phyloP scores from a whole-genome alignment of 2,113 vertebrate species.

The Aegotheles bennettii region DNA sequence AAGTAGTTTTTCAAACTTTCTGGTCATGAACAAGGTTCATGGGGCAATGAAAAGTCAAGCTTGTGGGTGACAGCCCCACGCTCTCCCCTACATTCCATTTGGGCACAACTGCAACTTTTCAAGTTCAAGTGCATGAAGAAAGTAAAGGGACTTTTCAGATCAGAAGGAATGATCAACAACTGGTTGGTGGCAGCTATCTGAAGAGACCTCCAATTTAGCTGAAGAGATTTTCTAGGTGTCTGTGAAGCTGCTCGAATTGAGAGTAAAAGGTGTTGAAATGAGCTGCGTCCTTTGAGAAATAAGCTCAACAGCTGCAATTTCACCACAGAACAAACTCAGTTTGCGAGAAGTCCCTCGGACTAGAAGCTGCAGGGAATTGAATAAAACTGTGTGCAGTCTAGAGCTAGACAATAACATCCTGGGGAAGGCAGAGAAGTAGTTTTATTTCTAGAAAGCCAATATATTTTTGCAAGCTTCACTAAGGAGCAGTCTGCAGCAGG shows the following conservation, averaged over 20 bases:
- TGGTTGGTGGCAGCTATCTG: background rate
- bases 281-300: slow-evolving; percentile 59
- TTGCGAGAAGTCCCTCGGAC: background rate
- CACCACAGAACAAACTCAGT: background rate
- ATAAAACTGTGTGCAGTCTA: background rate
- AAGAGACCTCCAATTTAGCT: background rate
- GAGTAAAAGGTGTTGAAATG: background rate
- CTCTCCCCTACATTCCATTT: background rate
- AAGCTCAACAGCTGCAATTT: slow-evolving; percentile 31
- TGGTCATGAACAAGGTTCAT: background rate
- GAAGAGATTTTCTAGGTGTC: background rate
- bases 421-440: background rate
- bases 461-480: background rate
- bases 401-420: background rate
- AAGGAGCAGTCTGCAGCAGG: background rate
- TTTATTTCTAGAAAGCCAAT: background rate
- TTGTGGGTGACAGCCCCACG: background rate
- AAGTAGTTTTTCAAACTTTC: background rate
- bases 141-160: background rate
- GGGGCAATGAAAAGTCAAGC: background rate
- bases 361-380: background rate
- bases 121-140: background rate
- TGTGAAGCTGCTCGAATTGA: background rate
- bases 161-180: background rate
- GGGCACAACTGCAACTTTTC: background rate